Evolutionary conservation across 2,797 vertebrate species (phyloP), one percentile per base, ranked within the genome.

Genomic region (Neosilurus hyrtlii): DNA sequence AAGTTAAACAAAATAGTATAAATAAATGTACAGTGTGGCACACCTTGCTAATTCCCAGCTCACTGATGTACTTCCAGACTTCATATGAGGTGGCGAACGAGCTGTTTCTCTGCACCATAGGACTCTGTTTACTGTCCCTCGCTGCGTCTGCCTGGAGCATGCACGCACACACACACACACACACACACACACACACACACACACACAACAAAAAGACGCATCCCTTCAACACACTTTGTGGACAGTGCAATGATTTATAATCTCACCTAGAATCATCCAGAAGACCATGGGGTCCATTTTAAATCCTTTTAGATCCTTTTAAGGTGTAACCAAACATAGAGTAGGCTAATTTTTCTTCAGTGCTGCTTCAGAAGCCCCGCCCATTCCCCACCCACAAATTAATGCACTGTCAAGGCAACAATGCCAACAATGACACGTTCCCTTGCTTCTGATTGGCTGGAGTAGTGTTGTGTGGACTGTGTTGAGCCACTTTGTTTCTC

Each of bases 11-110:
- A 68, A 68, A 3, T 68, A 2, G 37, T n/a, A 20, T 18, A 9
- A n/a, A 4, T 56, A 20, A 10, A 57, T 30, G 37, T 16, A 22
- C 16, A 1, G 18, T 20, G 8, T 20, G 24, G 8, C 76, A 52
- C 65, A 61, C 98, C 96, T 99, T 99, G 92, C 98, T 99, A 90
- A 99, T 99, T 0, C 98, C 97, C 86, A 99, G 89, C 85, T 99
- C 98, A 87, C 96, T 96, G 91, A 99, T 99, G 89, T 96, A 99
- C 86, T 99, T 99, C 98, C 97, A 99, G 61, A 99, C 97, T 90
- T 99, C 97, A 0, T 99, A 97, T 0, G 98, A 99, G 0, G 97
- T 97, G 59, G 96, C 97, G 52, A 98, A 98, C 0, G 97, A 99
- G 84, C 96, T 96, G 92, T 98, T 99, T 89, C 97, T 96, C 91